Conservation (phyloP, 2,113 vertebrate species). For the Trinectes maculatus region DNA sequence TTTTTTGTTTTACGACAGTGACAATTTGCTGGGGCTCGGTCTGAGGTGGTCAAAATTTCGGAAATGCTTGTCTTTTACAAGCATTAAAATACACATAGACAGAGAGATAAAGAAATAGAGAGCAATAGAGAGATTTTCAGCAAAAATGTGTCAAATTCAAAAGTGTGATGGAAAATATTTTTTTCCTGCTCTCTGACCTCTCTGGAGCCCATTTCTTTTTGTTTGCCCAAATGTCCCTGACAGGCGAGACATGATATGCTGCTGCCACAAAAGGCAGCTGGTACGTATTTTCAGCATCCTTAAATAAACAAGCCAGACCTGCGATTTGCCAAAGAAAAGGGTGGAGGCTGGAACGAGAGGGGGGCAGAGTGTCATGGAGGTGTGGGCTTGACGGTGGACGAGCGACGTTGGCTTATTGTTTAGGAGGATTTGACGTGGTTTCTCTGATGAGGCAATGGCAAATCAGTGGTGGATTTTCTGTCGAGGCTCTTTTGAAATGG, state of each 20-base stretch:
- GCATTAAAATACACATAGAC: too few relatives aligned
- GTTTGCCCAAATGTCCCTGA: slow-evolving; percentile 26
- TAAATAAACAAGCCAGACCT: slow-evolving; percentile 55
- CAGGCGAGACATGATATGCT: slow-evolving; percentile 34
- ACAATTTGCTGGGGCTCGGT: not conserved
- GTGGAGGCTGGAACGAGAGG: not conserved
- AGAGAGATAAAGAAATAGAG: too few relatives aligned
- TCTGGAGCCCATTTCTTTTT: slow-evolving; percentile 33
- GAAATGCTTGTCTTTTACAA: not conserved
- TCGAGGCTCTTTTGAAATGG: not conserved
- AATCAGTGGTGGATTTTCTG: not conserved
- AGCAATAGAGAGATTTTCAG: not conserved
- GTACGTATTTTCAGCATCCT: slow-evolving; percentile 56
- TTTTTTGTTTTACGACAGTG: slow-evolving; percentile 6
- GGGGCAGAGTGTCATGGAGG: slow-evolving; percentile 5
- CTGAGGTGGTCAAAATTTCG: not conserved
- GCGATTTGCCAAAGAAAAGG: slow-evolving; percentile 22
- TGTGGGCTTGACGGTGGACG: not conserved
- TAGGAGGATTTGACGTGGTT: slow-evolving; percentile 8
- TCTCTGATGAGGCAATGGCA: slow-evolving; percentile 27
- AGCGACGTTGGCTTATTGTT: slow-evolving; percentile 15
- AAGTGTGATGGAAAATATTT: slow-evolving; percentile 16
- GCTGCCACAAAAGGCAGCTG: slow-evolving; percentile 47
- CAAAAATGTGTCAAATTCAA: not conserved
- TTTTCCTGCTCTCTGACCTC: slow-evolving; percentile 37